phyloP scores from a whole-genome alignment of 2,888 invertebrate species.

The Andrena fulva region DNA sequence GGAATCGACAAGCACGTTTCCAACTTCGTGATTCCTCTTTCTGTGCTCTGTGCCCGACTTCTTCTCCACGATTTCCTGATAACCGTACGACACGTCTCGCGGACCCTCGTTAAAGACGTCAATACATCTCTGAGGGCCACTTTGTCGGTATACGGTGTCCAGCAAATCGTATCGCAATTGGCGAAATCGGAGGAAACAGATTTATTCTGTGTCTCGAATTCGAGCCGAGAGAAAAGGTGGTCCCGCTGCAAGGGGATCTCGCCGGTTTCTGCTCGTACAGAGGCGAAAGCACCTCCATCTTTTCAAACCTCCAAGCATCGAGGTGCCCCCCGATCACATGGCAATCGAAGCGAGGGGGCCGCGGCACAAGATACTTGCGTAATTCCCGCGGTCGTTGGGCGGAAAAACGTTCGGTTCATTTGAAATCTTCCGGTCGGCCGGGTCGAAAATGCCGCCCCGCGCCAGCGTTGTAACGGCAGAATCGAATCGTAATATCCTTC shows the following conservation, averaged over 20 bases:
- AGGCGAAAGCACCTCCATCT: not conserved
- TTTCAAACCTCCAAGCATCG: not conserved
- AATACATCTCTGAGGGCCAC: conserved; percentile 2
- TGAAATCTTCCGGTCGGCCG: not conserved
- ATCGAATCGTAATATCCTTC: conserved; percentile 10
- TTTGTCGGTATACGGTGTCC: too few species aligned
- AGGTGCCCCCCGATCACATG: not conserved
- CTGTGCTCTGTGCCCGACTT: not conserved
- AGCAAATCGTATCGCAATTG: too few species aligned
- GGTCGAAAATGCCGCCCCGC: not conserved
- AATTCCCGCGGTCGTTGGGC: conserved; percentile 7
- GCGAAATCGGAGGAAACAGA: too few species aligned
- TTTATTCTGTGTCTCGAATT: not conserved
- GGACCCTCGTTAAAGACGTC: conserved; percentile 5
- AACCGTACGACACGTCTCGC: not conserved
- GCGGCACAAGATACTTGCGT: conserved; percentile 1
- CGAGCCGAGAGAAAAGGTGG: not conserved
- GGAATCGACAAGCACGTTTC: conserved; percentile 56
- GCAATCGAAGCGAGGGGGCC: conserved; percentile 6
- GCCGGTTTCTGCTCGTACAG: too few species aligned
- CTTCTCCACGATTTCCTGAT: conserved; percentile 25
- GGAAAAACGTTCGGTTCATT: conserved; percentile 18
- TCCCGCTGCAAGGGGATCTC: not conserved
- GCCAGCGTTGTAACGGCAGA: not conserved
- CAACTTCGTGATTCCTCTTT: conserved; percentile 52